Base-by-base conservation (phyloP, 2,113 vertebrate species). In the Sula dactylatra region DNA sequence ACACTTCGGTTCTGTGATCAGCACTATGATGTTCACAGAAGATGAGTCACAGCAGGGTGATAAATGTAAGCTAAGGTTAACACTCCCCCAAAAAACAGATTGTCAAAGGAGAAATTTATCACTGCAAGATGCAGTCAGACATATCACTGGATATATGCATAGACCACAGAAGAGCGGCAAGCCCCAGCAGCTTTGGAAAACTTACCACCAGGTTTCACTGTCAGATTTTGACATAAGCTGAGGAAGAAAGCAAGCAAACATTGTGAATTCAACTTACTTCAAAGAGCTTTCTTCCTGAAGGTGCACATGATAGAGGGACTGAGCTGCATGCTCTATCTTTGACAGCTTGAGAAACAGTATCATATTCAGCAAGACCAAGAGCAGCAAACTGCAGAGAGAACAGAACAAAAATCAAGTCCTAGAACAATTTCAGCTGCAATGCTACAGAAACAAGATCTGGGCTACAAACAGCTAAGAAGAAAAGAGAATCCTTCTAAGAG, bases 251-350 rank as follows among this genome's bases (percentile, higher is more conserved):
- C 4, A 78, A 61, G 16, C 9, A 27, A 67, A 42, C n/a, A 70
- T 0, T n/a, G 15, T n/a, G 27, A 92, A 86, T 81, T 55, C 65
- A 62, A 97, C 98, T 98, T 97, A 98, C 98, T 97, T 97, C 69
- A 97, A 66, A 82, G 98, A 97, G 78, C 93, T 97, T 86, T 98
- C 97, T 92, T 98, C 97, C 81, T 98, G 98, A 94, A 98, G 95
- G 82, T 99, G 99, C 97, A 99, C 98, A 50, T 97, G 99, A 83
- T 98, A 98, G 94, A 98, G 97, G 25, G 97, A 98, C 65, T 99
- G 99, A 80, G 99, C 99, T 14, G 99, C 98, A 42, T 99, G 98
- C 94, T 99, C 99, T 97, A 99, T 99, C 80, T 99, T 99, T 95
- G 98, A 99, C 88, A 99, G 94, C 96, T 99, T 99, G 67, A 99